Percentiles rank a stretch among this genome's conserved stretches.
Conservation (phyloP, 1,140 invertebrate species). For the Ceratosolen fusciceps region DNA sequence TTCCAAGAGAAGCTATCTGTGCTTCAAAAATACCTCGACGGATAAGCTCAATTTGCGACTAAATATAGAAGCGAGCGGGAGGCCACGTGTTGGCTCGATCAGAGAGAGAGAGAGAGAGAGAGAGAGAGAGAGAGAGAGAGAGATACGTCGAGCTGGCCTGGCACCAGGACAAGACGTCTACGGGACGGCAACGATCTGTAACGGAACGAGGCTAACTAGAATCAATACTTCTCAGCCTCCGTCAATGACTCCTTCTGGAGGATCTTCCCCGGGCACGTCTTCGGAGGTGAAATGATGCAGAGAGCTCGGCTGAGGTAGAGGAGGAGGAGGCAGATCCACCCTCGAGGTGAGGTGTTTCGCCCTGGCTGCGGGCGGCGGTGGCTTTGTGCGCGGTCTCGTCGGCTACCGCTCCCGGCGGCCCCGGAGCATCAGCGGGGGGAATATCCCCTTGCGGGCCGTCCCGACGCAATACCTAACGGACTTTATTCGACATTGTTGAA, state of each 20-base stretch:
- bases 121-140: too few relatives aligned
- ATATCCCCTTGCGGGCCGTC: constrained; percentile 60
- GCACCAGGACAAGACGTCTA: too few relatives aligned
- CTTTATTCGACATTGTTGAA: constrained; percentile 73
- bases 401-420: not conserved
- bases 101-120: too few relatives aligned
- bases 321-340: not conserved
- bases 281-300: not conserved
- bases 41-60: not conserved
- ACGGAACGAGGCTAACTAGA: too few relatives aligned
- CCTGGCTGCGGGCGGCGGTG: too few relatives aligned
- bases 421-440: not conserved
- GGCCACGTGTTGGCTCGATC: not conserved
- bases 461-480: constrained; percentile 70
- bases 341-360: constrained; percentile 5
- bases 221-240: too few relatives aligned
- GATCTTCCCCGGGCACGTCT: not conserved
- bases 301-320: too few relatives aligned
- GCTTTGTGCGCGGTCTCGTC: not conserved
- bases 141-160: too few relatives aligned
- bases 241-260: not conserved
- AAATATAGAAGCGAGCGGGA: not conserved
- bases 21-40: not conserved
- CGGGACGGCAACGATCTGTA: too few relatives aligned
- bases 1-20: not conserved